Percentiles rank a stretch among this genome's conserved stretches.
Conservation (phyloP, 2,797 vertebrate genomes). For the Bovichtus variegatus region DNA sequence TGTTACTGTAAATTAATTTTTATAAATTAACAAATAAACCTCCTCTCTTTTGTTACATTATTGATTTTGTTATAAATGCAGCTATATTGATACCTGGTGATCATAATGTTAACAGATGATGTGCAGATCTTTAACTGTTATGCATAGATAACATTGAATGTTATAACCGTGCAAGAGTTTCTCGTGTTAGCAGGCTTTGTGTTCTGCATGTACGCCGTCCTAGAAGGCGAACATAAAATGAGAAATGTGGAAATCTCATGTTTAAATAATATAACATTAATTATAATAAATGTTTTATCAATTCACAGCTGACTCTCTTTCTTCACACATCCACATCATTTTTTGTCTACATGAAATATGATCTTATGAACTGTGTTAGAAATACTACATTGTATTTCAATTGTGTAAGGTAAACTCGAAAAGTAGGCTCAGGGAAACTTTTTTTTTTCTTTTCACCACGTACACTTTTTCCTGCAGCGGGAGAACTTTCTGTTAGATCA, state of each 20-base stretch:
- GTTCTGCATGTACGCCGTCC: constrained; percentile 77
- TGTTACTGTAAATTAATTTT: constrained; percentile 84
- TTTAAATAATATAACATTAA: constrained; percentile 79
- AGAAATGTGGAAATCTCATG: constrained; percentile 68
- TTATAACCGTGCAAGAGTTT: constrained; percentile 72
- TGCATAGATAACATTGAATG: constrained; percentile 77
- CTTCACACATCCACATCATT: background rate
- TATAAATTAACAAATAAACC: constrained; percentile 82
- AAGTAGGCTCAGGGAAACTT: background rate
- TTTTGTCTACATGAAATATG: background rate
- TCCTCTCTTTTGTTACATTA: constrained; percentile 75
- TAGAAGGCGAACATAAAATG: constrained; percentile 44
- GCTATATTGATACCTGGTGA: constrained; percentile 75
- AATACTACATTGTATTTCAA: constrained; percentile 3
- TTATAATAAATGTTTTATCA: constrained; percentile 82
- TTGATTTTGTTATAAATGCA: constrained; percentile 82
- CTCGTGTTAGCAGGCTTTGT: constrained; percentile 68
- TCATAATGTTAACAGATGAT: constrained; percentile 71
- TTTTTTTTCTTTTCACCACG: background rate
- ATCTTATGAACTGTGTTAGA: background rate
- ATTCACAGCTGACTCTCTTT: constrained; percentile 38
- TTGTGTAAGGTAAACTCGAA: background rate
- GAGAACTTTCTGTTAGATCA: constrained; percentile 21
- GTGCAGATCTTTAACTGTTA: constrained; percentile 73
- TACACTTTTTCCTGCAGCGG: background rate